These are phyloP conservation scores for Oppia nitens DNA, from an alignment of 1,140 invertebrate genomes.

Conservation along the genomic window DNA sequence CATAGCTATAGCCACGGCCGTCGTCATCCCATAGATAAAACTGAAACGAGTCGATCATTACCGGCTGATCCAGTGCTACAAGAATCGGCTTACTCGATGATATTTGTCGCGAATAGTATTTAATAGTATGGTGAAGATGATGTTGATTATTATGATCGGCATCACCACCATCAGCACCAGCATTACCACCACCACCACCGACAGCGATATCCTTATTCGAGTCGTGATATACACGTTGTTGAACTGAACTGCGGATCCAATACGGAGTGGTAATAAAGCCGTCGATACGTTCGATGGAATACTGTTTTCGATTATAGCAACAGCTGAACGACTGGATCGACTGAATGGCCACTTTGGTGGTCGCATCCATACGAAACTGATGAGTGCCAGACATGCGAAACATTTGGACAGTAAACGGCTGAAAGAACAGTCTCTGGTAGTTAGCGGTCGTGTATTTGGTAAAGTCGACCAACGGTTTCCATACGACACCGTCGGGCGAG, in stretches of 20 bases:
- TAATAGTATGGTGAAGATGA: background rate
- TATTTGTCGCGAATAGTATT: background rate
- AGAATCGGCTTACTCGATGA: conserved; percentile 1
- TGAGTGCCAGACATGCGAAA: conserved; percentile 8
- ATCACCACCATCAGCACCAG: background rate
- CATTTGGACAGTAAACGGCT: background rate
- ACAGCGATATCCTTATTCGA: background rate
- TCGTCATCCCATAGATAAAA: conserved; percentile 4
- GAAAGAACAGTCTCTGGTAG: conserved; percentile 5
- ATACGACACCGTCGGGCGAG: conserved; percentile 2
- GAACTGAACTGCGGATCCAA: background rate
- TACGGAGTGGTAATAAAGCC: background rate
- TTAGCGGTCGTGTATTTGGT: conserved; percentile 1
- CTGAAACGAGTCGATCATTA: background rate
- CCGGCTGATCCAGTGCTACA: conserved; percentile 3
- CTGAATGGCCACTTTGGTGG: background rate
- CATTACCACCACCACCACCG: background rate
- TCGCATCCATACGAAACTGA: background rate
- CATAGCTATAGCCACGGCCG: background rate
- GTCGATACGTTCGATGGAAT: background rate
- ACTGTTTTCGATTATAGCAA: background rate
- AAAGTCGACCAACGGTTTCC: background rate
- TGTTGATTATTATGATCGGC: no score
- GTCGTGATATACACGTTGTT: conserved; percentile 3
- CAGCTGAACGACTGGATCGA: conserved; percentile 2